Conservation (phyloP, 2,797 vertebrate genomes). For the Tokudaia muenninki region DNA sequence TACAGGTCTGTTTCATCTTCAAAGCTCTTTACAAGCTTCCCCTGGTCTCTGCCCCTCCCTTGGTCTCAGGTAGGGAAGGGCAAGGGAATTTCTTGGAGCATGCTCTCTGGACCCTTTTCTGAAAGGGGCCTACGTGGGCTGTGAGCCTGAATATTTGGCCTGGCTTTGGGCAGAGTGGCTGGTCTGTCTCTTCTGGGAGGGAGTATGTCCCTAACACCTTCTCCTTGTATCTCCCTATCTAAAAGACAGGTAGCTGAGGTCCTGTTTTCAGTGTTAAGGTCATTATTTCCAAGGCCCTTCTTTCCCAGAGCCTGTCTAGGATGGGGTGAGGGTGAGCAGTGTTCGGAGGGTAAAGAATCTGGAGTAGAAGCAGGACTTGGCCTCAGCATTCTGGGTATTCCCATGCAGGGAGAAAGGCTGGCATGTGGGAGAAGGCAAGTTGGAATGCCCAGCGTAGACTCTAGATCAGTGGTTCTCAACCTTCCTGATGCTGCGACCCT, state of each 20-base stretch:
- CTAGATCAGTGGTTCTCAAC: background rate
- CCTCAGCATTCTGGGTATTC: background rate
- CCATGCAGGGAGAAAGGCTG: background rate
- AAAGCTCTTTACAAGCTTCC: conserved; percentile 82
- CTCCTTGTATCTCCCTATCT: background rate
- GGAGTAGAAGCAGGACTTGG: background rate
- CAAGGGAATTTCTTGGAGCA: background rate
- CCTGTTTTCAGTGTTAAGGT: background rate
- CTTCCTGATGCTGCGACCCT: background rate
- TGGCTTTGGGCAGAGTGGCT: background rate
- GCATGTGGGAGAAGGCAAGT: background rate
- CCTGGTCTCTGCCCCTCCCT: conserved; percentile 21
- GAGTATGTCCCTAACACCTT: background rate
- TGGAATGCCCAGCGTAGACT: background rate
- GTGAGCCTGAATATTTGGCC: background rate
- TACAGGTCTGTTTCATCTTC: conserved; percentile 82
- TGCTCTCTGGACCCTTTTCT: background rate
- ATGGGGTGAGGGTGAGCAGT: background rate
- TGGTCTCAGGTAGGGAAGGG: background rate
- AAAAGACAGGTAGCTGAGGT: background rate
- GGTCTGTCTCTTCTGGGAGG: background rate
- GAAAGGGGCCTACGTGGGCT: background rate
- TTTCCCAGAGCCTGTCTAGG: background rate
- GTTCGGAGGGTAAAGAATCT: background rate
- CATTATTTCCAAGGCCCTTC: background rate